Conservation (phyloP, 2,888 invertebrate species). For the Andrena flavipes region DNA sequence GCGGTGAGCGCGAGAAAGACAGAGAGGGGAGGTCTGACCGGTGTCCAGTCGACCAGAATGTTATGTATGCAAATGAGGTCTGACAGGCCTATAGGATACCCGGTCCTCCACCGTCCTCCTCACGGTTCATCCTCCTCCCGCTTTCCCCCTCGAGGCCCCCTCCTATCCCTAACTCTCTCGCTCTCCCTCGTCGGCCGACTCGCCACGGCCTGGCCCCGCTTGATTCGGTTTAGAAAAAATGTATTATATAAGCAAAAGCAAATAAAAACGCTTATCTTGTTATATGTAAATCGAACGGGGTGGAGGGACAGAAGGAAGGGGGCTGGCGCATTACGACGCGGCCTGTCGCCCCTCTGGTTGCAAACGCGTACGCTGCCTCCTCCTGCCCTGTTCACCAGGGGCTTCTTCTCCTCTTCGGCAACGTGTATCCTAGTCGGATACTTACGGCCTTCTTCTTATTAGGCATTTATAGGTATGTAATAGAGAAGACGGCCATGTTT, state of each 20-base stretch:
- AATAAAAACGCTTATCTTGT: slow-evolving; percentile 81
- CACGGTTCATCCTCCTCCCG: slow-evolving; percentile 64
- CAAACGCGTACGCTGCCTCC: slow-evolving; percentile 54
- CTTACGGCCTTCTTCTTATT: slow-evolving; percentile 76
- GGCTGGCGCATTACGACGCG: slow-evolving; percentile 71
- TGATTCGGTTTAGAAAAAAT: slow-evolving; percentile 78
- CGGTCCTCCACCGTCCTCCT: slow-evolving; percentile 69
- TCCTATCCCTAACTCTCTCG: neutral
- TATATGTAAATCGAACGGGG: slow-evolving; percentile 81
- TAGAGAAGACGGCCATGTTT: slow-evolving; percentile 76
- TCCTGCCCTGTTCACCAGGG: slow-evolving; percentile 16
- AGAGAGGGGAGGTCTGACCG: slow-evolving; percentile 79
- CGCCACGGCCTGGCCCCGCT: slow-evolving; percentile 44
- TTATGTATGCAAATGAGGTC: slow-evolving; percentile 85
- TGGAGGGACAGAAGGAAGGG: slow-evolving; percentile 21
- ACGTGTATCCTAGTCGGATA: slow-evolving; percentile 63
- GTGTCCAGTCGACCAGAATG: slow-evolving; percentile 84
- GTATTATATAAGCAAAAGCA: slow-evolving; percentile 79
- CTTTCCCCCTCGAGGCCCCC: slow-evolving; percentile 47
- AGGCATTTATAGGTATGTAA: slow-evolving; percentile 75
- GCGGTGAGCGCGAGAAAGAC: slow-evolving; percentile 58
- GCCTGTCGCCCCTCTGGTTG: slow-evolving; percentile 58
- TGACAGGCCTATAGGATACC: slow-evolving; percentile 81
- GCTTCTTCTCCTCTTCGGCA: slow-evolving; percentile 45
- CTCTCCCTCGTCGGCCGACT: slow-evolving; percentile 37